Evolutionary conservation across 2,888 invertebrate species (phyloP).

Genomic region (Sphaeridia pumilis): DNA sequence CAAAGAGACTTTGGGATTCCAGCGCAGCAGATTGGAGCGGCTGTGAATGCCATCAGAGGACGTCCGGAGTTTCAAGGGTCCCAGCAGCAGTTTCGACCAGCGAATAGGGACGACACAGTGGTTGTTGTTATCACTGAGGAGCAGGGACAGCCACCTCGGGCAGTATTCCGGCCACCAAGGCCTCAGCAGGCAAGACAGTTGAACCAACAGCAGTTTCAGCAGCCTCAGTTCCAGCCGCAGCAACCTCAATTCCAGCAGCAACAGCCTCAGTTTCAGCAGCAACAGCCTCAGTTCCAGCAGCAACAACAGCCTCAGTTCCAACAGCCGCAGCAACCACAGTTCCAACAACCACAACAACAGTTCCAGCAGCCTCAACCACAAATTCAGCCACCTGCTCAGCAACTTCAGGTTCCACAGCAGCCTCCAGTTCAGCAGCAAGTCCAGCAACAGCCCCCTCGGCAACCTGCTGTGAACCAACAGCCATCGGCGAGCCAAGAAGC

Average conservation of each 20-base stretch:
- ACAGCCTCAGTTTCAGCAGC: too few species aligned
- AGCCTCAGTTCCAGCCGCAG: neutral
- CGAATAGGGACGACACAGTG: neutral
- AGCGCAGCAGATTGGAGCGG: neutral
- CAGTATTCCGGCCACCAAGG: neutral
- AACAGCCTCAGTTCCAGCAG: neutral
- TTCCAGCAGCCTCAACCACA: too few species aligned
- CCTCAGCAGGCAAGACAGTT: too few species aligned
- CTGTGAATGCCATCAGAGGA: too few species aligned
- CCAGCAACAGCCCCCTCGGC: too few species aligned
- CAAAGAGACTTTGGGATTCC: neutral
- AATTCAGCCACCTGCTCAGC: too few species aligned
- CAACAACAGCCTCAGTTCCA: neutral
- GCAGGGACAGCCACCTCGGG: neutral
- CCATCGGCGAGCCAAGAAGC: conserved; percentile 18
- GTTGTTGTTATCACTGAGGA: neutral
- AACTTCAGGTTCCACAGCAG: too few species aligned
- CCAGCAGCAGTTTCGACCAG: neutral
- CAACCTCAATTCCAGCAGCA: conserved; percentile 1
- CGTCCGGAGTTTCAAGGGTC: too few species aligned
- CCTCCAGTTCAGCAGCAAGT: too few species aligned
- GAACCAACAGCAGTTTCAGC: neutral
- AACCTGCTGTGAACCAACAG: too few species aligned
- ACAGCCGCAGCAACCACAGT: too few species aligned
- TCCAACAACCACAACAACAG: too few species aligned